Percentiles rank a stretch among this genome's conserved stretches.
phyloP scores from a whole-genome alignment of 2,113 vertebrate genomes.

The Lynx canadensis region DNA sequence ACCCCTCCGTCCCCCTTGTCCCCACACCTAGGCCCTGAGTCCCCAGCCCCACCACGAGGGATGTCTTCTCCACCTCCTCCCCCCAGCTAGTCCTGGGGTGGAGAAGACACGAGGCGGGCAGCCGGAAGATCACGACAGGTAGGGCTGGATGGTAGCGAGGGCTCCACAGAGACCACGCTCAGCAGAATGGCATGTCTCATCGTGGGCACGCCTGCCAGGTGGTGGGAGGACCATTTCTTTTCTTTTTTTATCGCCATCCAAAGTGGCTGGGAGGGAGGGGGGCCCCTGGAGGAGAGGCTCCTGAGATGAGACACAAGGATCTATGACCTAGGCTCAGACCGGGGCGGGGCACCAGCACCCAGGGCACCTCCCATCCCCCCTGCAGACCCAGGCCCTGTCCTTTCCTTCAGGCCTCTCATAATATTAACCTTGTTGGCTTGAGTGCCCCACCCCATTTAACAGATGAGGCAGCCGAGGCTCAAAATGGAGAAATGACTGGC shows the following conservation, averaged over 20 bases:
- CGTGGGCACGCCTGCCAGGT: background rate
- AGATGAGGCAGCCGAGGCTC: background rate
- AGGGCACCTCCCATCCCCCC: fast-evolving
- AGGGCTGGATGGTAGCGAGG: background rate
- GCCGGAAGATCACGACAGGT: background rate
- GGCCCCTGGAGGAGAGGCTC: background rate
- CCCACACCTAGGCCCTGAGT: background rate
- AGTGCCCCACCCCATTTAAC: background rate
- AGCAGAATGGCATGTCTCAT: background rate
- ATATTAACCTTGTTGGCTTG: background rate
- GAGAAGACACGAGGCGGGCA: background rate
- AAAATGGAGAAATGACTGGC: background rate
- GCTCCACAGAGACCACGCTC: background rate
- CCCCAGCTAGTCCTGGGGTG: background rate
- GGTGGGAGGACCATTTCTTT: conserved; percentile 55
- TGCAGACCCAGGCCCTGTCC: background rate
- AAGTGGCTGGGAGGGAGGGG: background rate
- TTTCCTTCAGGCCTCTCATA: background rate
- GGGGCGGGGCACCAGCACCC: background rate
- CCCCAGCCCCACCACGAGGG: background rate
- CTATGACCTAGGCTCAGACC: background rate
- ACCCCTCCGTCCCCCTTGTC: background rate
- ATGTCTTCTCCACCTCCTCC: background rate
- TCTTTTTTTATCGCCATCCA: conserved; percentile 53
- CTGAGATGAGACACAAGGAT: background rate